Base-by-base conservation (phyloP, 2,888 invertebrate genomes). In the Lathronympha strigana region DNA sequence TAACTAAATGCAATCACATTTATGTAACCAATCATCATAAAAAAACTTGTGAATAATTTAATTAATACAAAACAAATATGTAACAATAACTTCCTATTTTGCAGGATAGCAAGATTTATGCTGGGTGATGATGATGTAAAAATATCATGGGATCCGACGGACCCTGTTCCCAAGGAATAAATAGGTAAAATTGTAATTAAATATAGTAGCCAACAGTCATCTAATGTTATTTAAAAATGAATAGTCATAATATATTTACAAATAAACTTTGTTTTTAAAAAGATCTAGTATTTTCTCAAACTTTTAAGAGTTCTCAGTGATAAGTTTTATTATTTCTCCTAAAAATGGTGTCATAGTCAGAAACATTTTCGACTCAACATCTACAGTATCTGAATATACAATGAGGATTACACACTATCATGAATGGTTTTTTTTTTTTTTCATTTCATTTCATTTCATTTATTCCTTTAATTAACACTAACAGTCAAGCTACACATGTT, bases 31-130 rank as follows among this genome's bases (percentile, higher is more conserved):
- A n/a, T n/a, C n/a, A n/a, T n/a, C n/a, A n/a, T n/a, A n/a, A n/a
- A n/a, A n/a, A n/a, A n/a, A n/a, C n/a, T n/a, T n/a, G n/a, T n/a
- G n/a, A n/a, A n/a, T n/a, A n/a, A n/a, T 1, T 31, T 9, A 31
- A 9, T 31, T 9, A 31, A 5, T 1, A 9, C 11, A 13, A 33
- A 33, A 36, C 36, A n/a, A 0, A 31, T 19, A 28, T 19, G 3
- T 1, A 19, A 17, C 8, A 50, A 2, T 51, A 0, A 8, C 11
- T 21, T n/a, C 3, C 6, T 23, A 57, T 28, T 45, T 81, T 84
- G 72, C 76, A 85, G 85, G 63, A 64, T 84, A 62, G 72, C 74
- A 58, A 73, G 40, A 49, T 76, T 79, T 61, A 54, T 84, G n/a
- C 77, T 78, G 69, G 78, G 78, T 23, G 69, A 73, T 50, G 67